Conservation (phyloP, 2,113 vertebrate genomes). For the Trinectes maculatus region DNA sequence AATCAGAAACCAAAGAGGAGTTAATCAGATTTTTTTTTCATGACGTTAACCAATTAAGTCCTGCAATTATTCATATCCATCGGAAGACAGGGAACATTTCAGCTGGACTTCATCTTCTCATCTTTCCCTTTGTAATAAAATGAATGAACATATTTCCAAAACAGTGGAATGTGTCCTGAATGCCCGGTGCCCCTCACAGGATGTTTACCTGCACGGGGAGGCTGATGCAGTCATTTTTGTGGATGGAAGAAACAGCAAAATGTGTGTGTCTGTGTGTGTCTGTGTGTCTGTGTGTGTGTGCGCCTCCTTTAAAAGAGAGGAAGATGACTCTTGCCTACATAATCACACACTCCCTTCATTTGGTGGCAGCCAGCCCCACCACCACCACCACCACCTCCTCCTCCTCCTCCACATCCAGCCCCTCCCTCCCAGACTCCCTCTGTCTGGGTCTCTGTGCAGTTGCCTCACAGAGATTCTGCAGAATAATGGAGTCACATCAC, state of each 20-base stretch:
- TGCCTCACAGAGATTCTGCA: slow-evolving; percentile 51
- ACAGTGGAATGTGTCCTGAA: background rate
- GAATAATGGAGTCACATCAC: slow-evolving; percentile 55
- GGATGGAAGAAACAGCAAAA: slow-evolving; percentile 42
- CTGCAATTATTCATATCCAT: too few species aligned
- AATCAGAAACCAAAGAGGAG: too few species aligned
- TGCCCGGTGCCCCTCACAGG: background rate
- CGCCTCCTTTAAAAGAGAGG: slow-evolving; percentile 26
- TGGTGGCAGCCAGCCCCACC: slow-evolving; percentile 58
- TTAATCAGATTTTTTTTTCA: too few species aligned
- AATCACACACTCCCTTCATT: slow-evolving; percentile 69
- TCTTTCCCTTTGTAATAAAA: background rate
- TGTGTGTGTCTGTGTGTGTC: slow-evolving; percentile 24
- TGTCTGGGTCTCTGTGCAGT: slow-evolving; percentile 35
- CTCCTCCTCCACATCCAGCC: slow-evolving; percentile 27
- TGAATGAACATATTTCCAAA: background rate
- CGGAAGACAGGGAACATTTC: too few species aligned
- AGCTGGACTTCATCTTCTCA: background rate
- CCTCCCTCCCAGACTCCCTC: slow-evolving; percentile 31
- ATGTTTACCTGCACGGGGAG: slow-evolving; percentile 56
- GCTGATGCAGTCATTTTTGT: slow-evolving; percentile 47
- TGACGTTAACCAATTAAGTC: too few species aligned
- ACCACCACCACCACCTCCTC: slow-evolving; percentile 24
- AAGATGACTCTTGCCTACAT: slow-evolving; percentile 67
- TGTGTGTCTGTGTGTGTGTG: slow-evolving; percentile 25